These are phyloP conservation scores for Porites australiensis DNA, from an alignment of 64 coral and sea anemone species.

Conservation along the genomic window DNA sequence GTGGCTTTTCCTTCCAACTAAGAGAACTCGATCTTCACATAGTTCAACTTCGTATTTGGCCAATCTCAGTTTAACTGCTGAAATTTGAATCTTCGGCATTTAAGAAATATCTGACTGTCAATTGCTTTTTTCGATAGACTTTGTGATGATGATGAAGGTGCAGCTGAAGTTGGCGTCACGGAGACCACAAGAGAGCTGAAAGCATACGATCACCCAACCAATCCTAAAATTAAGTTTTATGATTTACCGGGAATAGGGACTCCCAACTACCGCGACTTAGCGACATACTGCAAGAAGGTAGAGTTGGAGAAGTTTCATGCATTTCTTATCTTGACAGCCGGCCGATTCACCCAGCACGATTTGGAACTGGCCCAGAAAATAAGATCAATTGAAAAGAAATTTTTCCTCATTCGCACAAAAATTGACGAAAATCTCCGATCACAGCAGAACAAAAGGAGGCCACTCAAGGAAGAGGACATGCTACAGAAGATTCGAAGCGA, in stretches of 20 bases:
- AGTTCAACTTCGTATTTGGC: too few species aligned
- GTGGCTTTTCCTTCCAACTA: too few species aligned
- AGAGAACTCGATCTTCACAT: too few species aligned
- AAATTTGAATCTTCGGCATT: too few species aligned
- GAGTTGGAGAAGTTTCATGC: constrained; percentile 50
- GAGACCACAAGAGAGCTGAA: constrained; percentile 11
- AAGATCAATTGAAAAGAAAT: neutral
- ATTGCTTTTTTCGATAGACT: neutral
- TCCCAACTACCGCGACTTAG: constrained; percentile 51
- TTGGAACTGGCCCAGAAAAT: constrained; percentile 22
- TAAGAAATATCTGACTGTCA: too few species aligned
- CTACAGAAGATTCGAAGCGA: constrained; percentile 21
- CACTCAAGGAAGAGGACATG: constrained; percentile 26
- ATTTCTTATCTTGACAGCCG: constrained; percentile 36
- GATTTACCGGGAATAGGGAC: constrained; percentile 64
- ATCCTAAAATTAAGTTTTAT: constrained; percentile 57
- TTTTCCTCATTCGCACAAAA: constrained; percentile 13
- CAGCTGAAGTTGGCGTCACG: constrained; percentile 29
- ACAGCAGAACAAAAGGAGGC: neutral
- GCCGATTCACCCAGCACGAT: constrained; percentile 25
- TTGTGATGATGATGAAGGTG: constrained; percentile 4
- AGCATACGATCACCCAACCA: constrained; percentile 13
- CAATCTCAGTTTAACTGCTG: too few species aligned
- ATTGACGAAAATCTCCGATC: constrained; percentile 15
- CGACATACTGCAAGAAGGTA: constrained; percentile 14